These are phyloP conservation scores for Nyleta sp. DNA, from an alignment of 2,888 invertebrate genomes.

Conservation along the genomic window DNA sequence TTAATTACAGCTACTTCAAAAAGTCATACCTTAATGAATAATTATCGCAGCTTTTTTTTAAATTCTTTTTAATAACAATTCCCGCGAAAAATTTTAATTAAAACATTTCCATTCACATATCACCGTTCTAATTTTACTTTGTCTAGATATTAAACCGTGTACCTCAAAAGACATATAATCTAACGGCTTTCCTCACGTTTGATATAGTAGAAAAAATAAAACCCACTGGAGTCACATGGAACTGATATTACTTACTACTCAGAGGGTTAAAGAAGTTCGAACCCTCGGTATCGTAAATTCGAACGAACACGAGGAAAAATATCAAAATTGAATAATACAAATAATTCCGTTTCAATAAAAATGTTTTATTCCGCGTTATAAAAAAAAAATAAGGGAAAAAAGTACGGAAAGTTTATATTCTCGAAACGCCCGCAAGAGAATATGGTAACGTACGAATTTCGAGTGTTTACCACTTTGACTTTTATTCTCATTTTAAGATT, in stretches of 20 bases:
- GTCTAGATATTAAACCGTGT: slow-evolving; percentile 41
- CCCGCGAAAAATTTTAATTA: slow-evolving; percentile 34
- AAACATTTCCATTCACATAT: slow-evolving; percentile 37
- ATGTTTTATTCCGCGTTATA: too few species aligned
- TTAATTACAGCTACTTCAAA: slow-evolving; percentile 1
- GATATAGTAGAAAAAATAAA: slow-evolving; percentile 41
- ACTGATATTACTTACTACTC: too few species aligned
- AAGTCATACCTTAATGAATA: slow-evolving; percentile 4
- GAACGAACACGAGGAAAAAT: too few species aligned
- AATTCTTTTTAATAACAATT: slow-evolving; percentile 6
- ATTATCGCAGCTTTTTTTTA: slow-evolving; percentile 3
- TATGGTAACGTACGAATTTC: too few species aligned
- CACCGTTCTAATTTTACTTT: slow-evolving; percentile 40
- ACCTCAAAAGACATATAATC: slow-evolving; percentile 45
- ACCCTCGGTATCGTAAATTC: too few species aligned
- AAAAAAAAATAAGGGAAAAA: too few species aligned
- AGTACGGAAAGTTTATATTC: too few species aligned
- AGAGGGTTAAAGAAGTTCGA: too few species aligned
- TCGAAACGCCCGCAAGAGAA: too few species aligned
- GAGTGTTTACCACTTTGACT: slow-evolving; percentile 36
- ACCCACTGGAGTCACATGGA: slow-evolving; percentile 34
- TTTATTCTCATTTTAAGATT: neutral
- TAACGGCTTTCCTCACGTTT: slow-evolving; percentile 43
- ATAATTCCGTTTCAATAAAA: too few species aligned
- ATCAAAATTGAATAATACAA: too few species aligned